Percentiles rank a stretch among this genome's conserved stretches.
Evolutionary conservation across 1,140 invertebrate species (phyloP).

Genomic region (Drosophila kepulauana): DNA sequence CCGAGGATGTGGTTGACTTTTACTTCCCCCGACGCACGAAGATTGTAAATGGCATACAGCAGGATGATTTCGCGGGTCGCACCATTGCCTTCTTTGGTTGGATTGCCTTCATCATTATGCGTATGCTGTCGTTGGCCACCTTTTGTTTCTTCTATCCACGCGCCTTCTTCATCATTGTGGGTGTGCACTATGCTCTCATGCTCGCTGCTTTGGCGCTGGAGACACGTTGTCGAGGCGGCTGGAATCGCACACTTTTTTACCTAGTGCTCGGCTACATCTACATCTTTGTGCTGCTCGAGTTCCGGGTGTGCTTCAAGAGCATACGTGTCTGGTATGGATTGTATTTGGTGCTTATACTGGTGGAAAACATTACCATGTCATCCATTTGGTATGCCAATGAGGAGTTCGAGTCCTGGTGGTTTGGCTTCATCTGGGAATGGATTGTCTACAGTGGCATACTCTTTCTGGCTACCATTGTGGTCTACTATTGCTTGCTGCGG

Average conservation of each 20-base stretch:
- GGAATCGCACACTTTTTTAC: slow-evolving; percentile 86
- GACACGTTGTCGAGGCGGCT: slow-evolving; percentile 86
- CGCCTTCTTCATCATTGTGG: slow-evolving; percentile 86
- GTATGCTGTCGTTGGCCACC: slow-evolving; percentile 89
- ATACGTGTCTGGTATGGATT: slow-evolving; percentile 88
- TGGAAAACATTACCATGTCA: slow-evolving; percentile 89
- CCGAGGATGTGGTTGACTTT: slow-evolving; percentile 83
- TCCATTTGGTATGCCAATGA: slow-evolving; percentile 88
- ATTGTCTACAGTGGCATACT: slow-evolving; percentile 85
- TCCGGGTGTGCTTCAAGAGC: slow-evolving; percentile 90
- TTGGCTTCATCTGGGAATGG: slow-evolving; percentile 86
- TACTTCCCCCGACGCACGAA: slow-evolving; percentile 76
- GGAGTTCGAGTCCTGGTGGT: slow-evolving; percentile 87
- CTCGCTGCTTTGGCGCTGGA: slow-evolving; percentile 87
- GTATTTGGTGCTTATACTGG: slow-evolving; percentile 88
- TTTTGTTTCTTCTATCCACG: slow-evolving; percentile 89
- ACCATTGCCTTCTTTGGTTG: slow-evolving; percentile 89
- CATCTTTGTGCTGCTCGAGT: slow-evolving; percentile 90
- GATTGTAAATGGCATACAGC: slow-evolving; percentile 87
- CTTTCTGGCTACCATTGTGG: slow-evolving; percentile 86
- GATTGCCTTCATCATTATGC: slow-evolving; percentile 89
- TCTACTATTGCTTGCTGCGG: slow-evolving; percentile 87
- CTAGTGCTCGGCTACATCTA: slow-evolving; percentile 90
- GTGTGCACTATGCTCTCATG: slow-evolving; percentile 87
- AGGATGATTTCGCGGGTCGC: slow-evolving; percentile 89